phyloP scores from a whole-genome alignment of 2,888 invertebrate species.

The Cremastinae sp. region DNA sequence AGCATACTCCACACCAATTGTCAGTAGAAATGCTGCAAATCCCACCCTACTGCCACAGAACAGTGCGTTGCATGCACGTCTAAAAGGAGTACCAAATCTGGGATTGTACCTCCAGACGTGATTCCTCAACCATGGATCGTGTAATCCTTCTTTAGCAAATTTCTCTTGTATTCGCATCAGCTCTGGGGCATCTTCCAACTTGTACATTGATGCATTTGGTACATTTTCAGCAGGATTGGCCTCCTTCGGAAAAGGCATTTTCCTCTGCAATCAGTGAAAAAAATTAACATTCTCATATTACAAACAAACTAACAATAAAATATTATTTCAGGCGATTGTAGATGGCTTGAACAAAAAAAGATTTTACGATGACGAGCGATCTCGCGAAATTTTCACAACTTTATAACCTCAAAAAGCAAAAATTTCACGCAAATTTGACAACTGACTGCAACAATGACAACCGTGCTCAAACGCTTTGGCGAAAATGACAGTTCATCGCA shows the following conservation, averaged over 20 bases:
- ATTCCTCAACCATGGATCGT: constrained; percentile 94
- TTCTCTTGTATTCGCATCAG: constrained; percentile 85
- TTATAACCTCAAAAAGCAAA: constrained; percentile 31
- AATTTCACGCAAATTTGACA: neutral
- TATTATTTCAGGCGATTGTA: too few relatives aligned
- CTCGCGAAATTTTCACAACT: too few relatives aligned
- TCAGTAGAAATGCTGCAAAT: constrained; percentile 82
- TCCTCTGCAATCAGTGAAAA: constrained; percentile 51
- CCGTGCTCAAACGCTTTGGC: neutral
- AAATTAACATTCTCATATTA: neutral
- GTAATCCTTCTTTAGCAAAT: constrained; percentile 87
- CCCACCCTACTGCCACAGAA: constrained; percentile 87
- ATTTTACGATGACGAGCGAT: too few relatives aligned
- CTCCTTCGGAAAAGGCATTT: constrained; percentile 81
- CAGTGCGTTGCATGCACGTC: too few relatives aligned
- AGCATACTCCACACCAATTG: constrained; percentile 81
- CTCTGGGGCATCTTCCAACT: constrained; percentile 86
- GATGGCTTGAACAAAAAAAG: too few relatives aligned
- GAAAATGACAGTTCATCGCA: neutral
- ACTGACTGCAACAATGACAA: neutral
- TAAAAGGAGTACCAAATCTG: constrained; percentile 84
- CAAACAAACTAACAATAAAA: too few relatives aligned
- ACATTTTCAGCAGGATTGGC: constrained; percentile 81
- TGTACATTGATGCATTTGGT: constrained; percentile 88
- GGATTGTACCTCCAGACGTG: constrained; percentile 91